Base-by-base conservation (phyloP, 2,113 vertebrate species). In the Sphyrna mokarran region DNA sequence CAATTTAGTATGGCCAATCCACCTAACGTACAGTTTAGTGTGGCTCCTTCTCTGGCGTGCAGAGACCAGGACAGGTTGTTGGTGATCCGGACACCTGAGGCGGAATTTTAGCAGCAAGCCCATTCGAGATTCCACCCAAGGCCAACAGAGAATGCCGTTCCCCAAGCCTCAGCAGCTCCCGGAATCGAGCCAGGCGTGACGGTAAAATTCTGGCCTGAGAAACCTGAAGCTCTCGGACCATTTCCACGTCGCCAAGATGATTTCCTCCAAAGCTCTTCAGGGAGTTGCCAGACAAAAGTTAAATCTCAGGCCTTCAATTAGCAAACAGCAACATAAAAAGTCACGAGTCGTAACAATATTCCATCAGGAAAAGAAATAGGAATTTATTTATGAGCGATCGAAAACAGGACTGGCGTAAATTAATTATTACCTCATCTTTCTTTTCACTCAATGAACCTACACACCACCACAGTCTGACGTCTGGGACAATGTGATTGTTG, bases 351-450 rank as follows among this genome's bases (percentile, higher is more conserved):
- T 29, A 83, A 43, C 80, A 83, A 43, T 83, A 85, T 76, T 33
- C 16, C 43, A 9, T 43, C 95, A 20, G 43, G 70, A 63, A 76
- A 58, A 83, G 33, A 68, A 76, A 80, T 83, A 16, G 13, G 26
- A 76, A 83, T 54, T 76, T 26, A 95, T 95, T 78, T 54, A 95
- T 95, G 95, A 95, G 78, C 43, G 40, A 70, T 48, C 43, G 70
- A 78, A 43, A 43, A 58, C 54, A 18, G 48, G 37, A 22, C 78
- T 78, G 78, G 78, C 37, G 14, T 20, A 83, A 83, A 83, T 83
- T n/a, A 83, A 43, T 83, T 40, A 58, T 58, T 13, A 89, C 29
- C 86, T 58, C 29, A 23, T 26, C 86, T 54, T 54, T 89, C 10
- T 89, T 89, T 89, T 58, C 26, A 29, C 13, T 89, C 48, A 58